Base-by-base conservation (phyloP, 2,888 invertebrate genomes). In the Bellardia pandia region DNA sequence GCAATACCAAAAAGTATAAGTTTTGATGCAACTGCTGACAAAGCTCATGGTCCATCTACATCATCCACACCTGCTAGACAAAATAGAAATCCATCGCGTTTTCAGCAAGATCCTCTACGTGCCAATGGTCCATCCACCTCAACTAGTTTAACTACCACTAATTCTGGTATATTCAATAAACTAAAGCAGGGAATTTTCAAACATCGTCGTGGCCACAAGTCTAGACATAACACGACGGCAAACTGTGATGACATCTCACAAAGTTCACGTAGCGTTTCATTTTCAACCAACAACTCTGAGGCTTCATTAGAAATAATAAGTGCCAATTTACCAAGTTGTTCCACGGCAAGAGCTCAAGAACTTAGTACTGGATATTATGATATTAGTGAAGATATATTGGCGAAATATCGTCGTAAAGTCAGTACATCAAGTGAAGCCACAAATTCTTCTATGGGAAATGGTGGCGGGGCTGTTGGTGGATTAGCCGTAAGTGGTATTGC, bases 1-100 rank as follows among this genome's bases (percentile, higher is more conserved):
- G 97, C 98, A 2, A 98, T 98, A 90, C 97, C 98, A 1, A 98
- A 98, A 94, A 98, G 97, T 91, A 98, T 98, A 90, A 98, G 97
- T 92, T 98, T 98, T 90, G 98, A 98, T 93, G 97, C 97, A 92
- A 97, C 97, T 0, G 97, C 98, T 0, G 97, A 97, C 91, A 96
- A 97, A 89, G 95, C 71, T 16, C 96, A 77, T 66, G 64, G 37
- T 14, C 56, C 82, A 68, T 75, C 85, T 93, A 94, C 88, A 95
- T 94, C 89, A 95, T 95, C 94, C 85, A 3, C 89, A 87, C 68
- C 89, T 78, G 51, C 76, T 86, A 80, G 89, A 94, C 94, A 69
- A 76, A 64, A 56, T 71, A 87, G 68, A 77, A 77, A 69, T 33
- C 51, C 78, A 72, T 51, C 69, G 51, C 75, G 75, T 45, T 78